Percentiles rank a stretch among this genome's conserved stretches.
These are phyloP conservation scores for Habroteleia sp. DNA, from an alignment of 2,888 invertebrate genomes.

Conservation along the genomic window DNA sequence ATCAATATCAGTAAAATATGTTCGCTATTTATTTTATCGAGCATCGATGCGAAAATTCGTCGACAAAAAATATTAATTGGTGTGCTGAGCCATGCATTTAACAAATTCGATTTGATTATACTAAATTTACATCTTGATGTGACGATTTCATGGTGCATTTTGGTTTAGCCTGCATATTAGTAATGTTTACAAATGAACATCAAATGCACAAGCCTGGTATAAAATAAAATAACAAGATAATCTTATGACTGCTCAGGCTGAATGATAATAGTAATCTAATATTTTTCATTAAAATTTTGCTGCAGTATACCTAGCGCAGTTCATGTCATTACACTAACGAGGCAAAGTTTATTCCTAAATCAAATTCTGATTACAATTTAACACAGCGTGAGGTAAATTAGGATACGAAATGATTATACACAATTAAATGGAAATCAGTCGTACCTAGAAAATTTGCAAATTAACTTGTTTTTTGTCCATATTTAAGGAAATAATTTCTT, in stretches of 20 bases:
- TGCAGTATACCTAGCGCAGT: too few relatives aligned
- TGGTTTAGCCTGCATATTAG: too few relatives aligned
- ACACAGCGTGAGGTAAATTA: neutral
- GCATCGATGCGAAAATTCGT: constrained; percentile 2
- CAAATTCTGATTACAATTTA: constrained; percentile 12
- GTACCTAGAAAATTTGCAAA: constrained; percentile 1
- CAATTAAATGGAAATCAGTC: neutral
- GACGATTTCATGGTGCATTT: too few relatives aligned
- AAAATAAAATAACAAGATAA: too few relatives aligned
- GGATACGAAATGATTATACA: constrained; percentile 2
- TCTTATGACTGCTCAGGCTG: too few relatives aligned
- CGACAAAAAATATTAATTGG: constrained; percentile 35
- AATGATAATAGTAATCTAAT: too few relatives aligned
- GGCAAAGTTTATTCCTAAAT: constrained; percentile 11
- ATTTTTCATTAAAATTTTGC: too few relatives aligned
- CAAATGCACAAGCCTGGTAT: too few relatives aligned
- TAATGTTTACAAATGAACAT: too few relatives aligned
- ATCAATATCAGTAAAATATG: constrained; percentile 28
- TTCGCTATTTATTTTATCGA: constrained; percentile 22
- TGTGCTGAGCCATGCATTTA: constrained; percentile 15
- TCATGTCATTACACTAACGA: too few relatives aligned
- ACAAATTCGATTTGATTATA: constrained; percentile 17
- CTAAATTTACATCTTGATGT: constrained; percentile 1
- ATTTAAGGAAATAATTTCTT: constrained; percentile 8
- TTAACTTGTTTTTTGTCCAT: constrained; percentile 1